Conservation (phyloP, 2,797 vertebrate genomes). For the Erethizon dorsatum region DNA sequence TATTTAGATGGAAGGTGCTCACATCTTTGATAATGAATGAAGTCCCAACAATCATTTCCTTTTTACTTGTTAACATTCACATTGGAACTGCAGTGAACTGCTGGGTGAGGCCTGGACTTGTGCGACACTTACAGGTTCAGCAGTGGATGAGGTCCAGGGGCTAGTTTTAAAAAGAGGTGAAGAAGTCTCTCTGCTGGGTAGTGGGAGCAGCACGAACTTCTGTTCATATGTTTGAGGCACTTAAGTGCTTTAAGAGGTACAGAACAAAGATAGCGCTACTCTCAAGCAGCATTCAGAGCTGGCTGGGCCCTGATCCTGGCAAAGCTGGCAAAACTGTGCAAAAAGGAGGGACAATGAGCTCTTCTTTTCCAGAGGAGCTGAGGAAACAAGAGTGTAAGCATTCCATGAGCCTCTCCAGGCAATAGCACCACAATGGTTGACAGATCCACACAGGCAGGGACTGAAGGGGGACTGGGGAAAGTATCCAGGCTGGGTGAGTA, state of each 20-base stretch:
- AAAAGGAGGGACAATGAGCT: background rate
- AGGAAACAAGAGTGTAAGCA: too few relatives aligned
- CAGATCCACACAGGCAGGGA: too few relatives aligned
- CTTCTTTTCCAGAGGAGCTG: background rate
- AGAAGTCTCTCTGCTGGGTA: background rate
- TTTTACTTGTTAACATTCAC: background rate
- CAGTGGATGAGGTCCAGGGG: background rate
- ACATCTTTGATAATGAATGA: background rate
- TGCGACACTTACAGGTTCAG: background rate
- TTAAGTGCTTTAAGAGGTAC: background rate
- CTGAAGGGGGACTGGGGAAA: background rate
- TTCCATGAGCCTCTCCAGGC: background rate
- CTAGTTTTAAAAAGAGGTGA: background rate
- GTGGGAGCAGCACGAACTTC: background rate
- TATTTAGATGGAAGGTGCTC: background rate
- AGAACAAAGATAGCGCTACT: background rate
- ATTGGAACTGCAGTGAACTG: background rate
- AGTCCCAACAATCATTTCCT: background rate
- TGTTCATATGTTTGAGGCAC: background rate
- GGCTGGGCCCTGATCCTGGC: background rate
- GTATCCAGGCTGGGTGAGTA: too few relatives aligned
- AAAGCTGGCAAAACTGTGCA: background rate
- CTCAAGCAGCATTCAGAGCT: background rate
- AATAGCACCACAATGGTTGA: too few relatives aligned
- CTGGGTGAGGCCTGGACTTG: background rate